Conservation (phyloP, 1,140 invertebrate species). For the Drosophila hydei region DNA sequence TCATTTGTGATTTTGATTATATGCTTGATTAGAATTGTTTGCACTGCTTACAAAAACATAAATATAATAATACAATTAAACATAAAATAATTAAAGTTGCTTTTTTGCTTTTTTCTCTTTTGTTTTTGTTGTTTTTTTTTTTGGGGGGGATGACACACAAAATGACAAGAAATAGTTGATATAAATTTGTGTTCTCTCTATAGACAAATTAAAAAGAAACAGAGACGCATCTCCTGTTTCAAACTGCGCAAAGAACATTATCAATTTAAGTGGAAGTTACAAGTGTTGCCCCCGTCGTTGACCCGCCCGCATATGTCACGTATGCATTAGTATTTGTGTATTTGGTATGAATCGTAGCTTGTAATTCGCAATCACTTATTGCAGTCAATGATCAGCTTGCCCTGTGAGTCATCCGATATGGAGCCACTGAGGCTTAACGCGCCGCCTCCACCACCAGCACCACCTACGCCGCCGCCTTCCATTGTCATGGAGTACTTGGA, state of each 20-base stretch:
- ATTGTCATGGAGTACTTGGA: constrained; percentile 78
- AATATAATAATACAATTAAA: constrained; percentile 63
- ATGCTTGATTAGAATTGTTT: constrained; percentile 77
- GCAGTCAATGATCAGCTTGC: constrained; percentile 77
- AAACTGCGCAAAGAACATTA: constrained; percentile 5
- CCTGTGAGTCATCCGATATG: constrained; percentile 74
- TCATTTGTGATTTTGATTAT: constrained; percentile 61
- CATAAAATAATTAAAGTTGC: constrained; percentile 30
- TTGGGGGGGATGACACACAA: constrained; percentile 43
- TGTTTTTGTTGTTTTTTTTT: constrained; percentile 26
- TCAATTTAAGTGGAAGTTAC: constrained; percentile 31
- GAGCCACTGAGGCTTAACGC: constrained; percentile 53
- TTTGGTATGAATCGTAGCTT: constrained; percentile 61
- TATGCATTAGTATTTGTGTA: constrained; percentile 29
- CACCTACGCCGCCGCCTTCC: constrained; percentile 16
- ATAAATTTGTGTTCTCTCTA: not conserved
- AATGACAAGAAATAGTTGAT: constrained; percentile 34
- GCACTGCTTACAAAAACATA: constrained; percentile 56
- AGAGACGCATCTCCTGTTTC: not conserved
- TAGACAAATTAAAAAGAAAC: constrained; percentile 20
- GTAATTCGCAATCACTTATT: constrained; percentile 48
- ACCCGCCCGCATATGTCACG: not conserved
- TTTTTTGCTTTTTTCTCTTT: constrained; percentile 4
- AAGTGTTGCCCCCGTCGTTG: constrained; percentile 10
- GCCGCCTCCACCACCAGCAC: not conserved